These are phyloP conservation scores for Loripinus fragilis DNA, from an alignment of 2,888 invertebrate species.

Conservation along the genomic window DNA sequence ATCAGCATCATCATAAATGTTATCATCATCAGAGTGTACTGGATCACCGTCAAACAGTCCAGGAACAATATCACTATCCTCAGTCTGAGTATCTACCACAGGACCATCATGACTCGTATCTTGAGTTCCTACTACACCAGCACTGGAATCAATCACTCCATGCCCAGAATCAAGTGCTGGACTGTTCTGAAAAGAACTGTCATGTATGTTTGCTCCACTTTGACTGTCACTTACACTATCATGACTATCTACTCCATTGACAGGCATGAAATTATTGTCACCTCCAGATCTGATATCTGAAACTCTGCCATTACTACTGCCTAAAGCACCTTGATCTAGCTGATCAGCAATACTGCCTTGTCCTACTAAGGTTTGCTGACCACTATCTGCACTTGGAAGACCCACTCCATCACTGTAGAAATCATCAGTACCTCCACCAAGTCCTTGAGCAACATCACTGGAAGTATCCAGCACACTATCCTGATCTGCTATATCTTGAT, in stretches of 20 bases:
- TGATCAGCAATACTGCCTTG: background rate
- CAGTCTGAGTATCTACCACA: background rate
- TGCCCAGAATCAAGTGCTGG: background rate
- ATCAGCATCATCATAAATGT: constrained; percentile 5
- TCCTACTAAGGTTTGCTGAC: background rate
- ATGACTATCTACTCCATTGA: background rate
- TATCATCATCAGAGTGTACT: background rate
- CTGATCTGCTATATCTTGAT: background rate
- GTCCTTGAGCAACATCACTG: background rate
- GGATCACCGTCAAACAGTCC: background rate
- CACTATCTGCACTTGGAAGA: background rate
- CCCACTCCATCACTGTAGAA: background rate
- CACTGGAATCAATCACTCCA: background rate
- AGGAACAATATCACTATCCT: background rate
- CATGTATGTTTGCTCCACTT: background rate
- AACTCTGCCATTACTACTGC: background rate
- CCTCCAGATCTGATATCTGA: background rate
- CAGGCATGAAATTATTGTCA: background rate
- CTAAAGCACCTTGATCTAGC: background rate
- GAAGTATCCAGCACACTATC: background rate
- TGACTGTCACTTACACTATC: background rate
- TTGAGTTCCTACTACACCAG: background rate
- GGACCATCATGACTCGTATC: background rate
- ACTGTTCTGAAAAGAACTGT: background rate
- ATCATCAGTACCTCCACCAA: background rate